Percentiles rank a stretch among this genome's conserved stretches.
Evolutionary conservation across 2,113 vertebrate species (phyloP).

Genomic region (Cyanistes caeruleus): DNA sequence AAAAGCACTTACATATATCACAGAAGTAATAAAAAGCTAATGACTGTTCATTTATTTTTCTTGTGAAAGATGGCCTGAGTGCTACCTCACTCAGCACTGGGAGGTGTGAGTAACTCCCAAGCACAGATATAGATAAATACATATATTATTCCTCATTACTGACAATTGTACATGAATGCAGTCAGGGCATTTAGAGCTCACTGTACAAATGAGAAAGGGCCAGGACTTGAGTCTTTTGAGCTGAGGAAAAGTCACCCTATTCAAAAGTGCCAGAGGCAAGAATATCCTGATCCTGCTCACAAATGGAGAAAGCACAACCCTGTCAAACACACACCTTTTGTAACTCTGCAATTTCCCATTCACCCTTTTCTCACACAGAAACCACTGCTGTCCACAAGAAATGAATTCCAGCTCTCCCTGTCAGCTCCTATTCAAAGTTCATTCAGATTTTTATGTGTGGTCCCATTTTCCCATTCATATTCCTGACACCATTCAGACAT

Average conservation of each 20-base stretch:
- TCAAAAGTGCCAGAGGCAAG: background rate
- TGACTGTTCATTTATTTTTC: conserved; percentile 47
- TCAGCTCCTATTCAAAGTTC: background rate
- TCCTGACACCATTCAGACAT: background rate
- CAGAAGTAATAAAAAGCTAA: conserved; percentile 55
- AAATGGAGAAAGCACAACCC: background rate
- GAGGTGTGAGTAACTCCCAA: background rate
- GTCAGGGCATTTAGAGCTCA: background rate
- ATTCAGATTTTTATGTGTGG: background rate
- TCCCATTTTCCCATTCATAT: background rate
- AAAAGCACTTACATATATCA: conserved; percentile 6
- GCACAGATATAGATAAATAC: background rate
- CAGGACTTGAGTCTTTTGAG: background rate
- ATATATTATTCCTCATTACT: background rate
- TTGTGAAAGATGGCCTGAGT: conserved; percentile 20
- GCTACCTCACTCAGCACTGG: background rate
- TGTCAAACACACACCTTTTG: accelerated
- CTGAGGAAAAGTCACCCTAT: background rate
- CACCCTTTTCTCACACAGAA: background rate
- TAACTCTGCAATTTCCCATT: background rate
- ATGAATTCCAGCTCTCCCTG: background rate
- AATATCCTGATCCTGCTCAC: background rate
- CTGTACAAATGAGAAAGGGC: background rate
- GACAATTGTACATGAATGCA: background rate
- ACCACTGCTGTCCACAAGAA: background rate